Evolutionary conservation across 2,113 vertebrate genomes (phyloP).

Genomic region (Ictidomys tridecemlineatus): DNA sequence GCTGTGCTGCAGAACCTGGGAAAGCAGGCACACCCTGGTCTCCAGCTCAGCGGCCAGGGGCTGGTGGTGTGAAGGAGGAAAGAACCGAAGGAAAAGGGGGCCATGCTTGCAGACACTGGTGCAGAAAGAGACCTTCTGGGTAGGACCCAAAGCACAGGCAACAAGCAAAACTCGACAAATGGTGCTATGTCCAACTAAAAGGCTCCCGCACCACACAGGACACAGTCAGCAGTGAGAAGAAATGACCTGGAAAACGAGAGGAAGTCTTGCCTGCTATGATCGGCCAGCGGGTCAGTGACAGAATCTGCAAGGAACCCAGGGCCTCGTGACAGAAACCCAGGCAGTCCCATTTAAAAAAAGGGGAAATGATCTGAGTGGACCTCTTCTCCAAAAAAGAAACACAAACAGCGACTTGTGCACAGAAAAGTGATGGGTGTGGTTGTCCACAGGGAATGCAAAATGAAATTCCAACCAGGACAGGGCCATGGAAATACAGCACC

Average conservation of each 20-base stretch:
- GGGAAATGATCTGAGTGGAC: too few relatives aligned
- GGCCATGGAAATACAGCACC: too few relatives aligned
- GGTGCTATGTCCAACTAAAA: background rate
- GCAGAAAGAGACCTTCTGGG: background rate
- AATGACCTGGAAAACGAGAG: background rate
- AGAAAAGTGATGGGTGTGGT: too few relatives aligned
- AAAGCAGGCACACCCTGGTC: accelerated
- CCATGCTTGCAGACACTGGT: background rate
- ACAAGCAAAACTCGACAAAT: background rate
- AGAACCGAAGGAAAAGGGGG: background rate
- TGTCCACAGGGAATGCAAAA: too few relatives aligned
- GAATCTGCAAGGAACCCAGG: background rate
- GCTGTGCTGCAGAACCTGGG: accelerated
- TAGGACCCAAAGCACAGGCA: background rate
- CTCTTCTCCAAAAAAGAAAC: too few relatives aligned
- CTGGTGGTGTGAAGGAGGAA: too few relatives aligned
- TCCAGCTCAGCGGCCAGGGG: background rate
- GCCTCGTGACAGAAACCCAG: background rate
- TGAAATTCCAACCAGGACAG: too few relatives aligned
- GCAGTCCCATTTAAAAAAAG: background rate
- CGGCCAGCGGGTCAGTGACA: background rate
- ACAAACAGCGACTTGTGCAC: too few relatives aligned
- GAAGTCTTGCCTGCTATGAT: background rate
- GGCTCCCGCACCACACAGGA: background rate
- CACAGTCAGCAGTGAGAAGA: background rate